A percentile compares a stretch with the other conserved stretches of the same genome.
These are phyloP conservation scores for Zootermopsis nevadensis DNA, from an alignment of 2,888 invertebrate genomes.

Conservation along the genomic window DNA sequence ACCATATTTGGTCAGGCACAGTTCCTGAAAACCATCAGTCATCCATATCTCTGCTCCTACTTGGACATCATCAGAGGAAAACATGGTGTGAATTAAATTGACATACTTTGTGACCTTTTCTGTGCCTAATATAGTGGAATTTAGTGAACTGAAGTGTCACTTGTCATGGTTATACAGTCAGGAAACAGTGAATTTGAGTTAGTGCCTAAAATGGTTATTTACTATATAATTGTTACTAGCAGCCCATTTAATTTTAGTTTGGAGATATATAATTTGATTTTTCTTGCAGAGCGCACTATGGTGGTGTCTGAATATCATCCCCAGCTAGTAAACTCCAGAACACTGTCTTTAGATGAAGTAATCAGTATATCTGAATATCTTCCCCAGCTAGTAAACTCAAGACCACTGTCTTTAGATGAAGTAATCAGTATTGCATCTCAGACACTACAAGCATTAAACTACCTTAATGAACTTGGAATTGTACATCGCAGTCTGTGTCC, in stretches of 20 bases:
- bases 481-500: conserved; percentile 84
- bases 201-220: too few species aligned
- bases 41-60: conserved; percentile 88
- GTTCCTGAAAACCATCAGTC: conserved; percentile 79
- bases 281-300: conserved; percentile 78
- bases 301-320: conserved; percentile 86
- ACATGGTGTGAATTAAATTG: conserved; percentile 75
- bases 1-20: conserved; percentile 92
- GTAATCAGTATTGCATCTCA: conserved; percentile 77
- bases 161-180: too few species aligned
- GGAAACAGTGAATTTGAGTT: too few species aligned
- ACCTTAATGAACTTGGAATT: conserved; percentile 78
- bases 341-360: conserved; percentile 66
- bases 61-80: conserved; percentile 92
- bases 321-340: conserved; percentile 68
- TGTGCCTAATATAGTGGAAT: too few species aligned
- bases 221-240: too few species aligned
- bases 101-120: too few species aligned
- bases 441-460: conserved; percentile 76
- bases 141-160: too few species aligned
- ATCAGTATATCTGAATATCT: conserved; percentile 79
- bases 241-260: too few species aligned
- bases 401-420: conserved; percentile 64
- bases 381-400: conserved; percentile 71
- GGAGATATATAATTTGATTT: not conserved